These are phyloP conservation scores for Adelosebastes latens DNA, from an alignment of 2,797 vertebrate genomes.

Conservation along the genomic window DNA sequence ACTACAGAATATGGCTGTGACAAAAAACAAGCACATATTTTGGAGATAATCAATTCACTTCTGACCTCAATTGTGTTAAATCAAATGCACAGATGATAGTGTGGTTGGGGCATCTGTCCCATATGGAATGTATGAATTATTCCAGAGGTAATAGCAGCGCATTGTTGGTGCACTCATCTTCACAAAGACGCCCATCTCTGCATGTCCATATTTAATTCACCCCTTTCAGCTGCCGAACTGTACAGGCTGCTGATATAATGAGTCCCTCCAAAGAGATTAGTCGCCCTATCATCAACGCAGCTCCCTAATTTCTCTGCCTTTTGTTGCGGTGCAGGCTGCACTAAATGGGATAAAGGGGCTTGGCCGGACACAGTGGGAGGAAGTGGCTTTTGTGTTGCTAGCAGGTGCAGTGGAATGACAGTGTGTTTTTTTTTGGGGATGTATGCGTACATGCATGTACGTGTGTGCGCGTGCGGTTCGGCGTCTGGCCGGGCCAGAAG, in stretches of 20 bases:
- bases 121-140: slow-evolving; percentile 76
- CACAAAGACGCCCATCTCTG: slow-evolving; percentile 75
- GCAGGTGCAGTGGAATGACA: slow-evolving; percentile 83
- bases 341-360: slow-evolving; percentile 78
- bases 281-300: slow-evolving; percentile 79
- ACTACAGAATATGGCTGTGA: background rate
- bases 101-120: slow-evolving; percentile 53
- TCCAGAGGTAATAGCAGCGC: slow-evolving; percentile 65
- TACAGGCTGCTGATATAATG: slow-evolving; percentile 76
- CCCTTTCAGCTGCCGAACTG: slow-evolving; percentile 77
- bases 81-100: slow-evolving; percentile 36
- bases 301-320: slow-evolving; percentile 82
- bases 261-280: slow-evolving; percentile 83
- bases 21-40: slow-evolving; percentile 19
- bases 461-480: slow-evolving; percentile 10
- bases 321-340: slow-evolving; percentile 78
- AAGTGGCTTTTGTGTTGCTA: slow-evolving; percentile 82
- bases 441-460: no score
- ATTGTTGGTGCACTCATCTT: slow-evolving; percentile 70
- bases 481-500: slow-evolving; percentile 36
- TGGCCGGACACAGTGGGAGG: slow-evolving; percentile 77
- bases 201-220: slow-evolving; percentile 75
- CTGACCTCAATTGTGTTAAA: slow-evolving; percentile 8
- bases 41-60: slow-evolving; percentile 38
- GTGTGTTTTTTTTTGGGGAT: slow-evolving; percentile 32